phyloP scores from a whole-genome alignment of 2,113 vertebrate species.

The Semnornis frantzii region DNA sequence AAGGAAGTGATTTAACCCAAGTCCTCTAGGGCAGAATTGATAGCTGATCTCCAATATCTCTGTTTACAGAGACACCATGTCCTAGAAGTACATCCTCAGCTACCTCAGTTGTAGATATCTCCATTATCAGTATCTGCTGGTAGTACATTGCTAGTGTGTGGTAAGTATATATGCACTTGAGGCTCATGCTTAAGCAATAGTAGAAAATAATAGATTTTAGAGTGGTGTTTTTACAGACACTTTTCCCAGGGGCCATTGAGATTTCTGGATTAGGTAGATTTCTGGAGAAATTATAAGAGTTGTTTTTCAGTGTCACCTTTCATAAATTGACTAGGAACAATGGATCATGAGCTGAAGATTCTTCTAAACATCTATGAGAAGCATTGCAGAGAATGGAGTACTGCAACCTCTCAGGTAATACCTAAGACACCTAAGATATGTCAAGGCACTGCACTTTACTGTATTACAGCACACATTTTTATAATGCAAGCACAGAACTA shows the following conservation, averaged over 20 bases:
- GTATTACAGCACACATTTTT: neutral
- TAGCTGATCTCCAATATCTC: neutral
- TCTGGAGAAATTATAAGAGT: neutral
- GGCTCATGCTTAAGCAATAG: neutral
- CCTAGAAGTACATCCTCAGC: neutral
- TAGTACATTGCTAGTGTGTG: neutral
- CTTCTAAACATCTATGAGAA: neutral
- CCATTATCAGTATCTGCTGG: neutral
- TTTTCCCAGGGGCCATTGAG: neutral
- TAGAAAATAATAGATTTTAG: neutral
- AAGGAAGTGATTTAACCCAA: neutral
- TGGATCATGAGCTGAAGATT: neutral
- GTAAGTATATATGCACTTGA: neutral
- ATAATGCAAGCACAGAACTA: neutral
- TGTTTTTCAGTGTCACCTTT: neutral
- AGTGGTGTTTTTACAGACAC: neutral
- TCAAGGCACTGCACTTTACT: neutral
- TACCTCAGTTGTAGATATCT: neutral
- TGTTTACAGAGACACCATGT: neutral
- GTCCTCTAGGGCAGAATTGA: neutral
- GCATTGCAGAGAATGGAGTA: neutral
- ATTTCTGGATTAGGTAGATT: neutral
- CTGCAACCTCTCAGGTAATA: neutral
- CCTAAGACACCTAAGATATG: neutral
- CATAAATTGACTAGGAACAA: neutral